Evolutionary conservation across 2,888 invertebrate genomes (phyloP).

Genomic region (Agrochola macilenta): DNA sequence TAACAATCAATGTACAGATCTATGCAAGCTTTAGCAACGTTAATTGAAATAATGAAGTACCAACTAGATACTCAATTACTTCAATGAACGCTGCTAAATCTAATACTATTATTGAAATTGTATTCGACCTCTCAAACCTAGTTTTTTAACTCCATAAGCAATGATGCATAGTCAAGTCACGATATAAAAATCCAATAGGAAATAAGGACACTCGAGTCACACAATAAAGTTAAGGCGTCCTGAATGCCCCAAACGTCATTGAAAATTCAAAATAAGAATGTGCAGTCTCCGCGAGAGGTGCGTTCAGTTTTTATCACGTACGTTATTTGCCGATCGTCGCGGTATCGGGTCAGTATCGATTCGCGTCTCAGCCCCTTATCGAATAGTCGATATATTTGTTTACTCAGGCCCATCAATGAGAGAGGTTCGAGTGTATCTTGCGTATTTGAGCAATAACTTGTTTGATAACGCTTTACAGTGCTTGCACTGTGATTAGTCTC

Average conservation of each 20-base stretch:
- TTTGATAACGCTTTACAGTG: constrained; percentile 86
- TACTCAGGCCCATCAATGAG: constrained; percentile 86
- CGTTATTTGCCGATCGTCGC: constrained; percentile 79
- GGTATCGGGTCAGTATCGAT: constrained; percentile 86
- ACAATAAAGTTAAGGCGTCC: constrained; percentile 40
- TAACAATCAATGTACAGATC: background rate
- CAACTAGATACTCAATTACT: background rate
- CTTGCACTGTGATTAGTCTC: constrained; percentile 84
- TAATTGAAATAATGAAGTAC: background rate
- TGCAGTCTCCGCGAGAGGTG: constrained; percentile 67
- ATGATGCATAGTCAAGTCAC: background rate
- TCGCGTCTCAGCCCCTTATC: constrained; percentile 81
- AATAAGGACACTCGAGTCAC: constrained; percentile 33
- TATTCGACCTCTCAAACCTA: background rate
- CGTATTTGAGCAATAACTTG: constrained; percentile 89
- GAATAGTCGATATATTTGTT: constrained; percentile 88
- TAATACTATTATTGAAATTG: background rate
- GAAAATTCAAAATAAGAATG: constrained; percentile 60
- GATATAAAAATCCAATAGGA: constrained; percentile 1
- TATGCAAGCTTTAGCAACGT: background rate
- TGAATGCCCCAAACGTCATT: constrained; percentile 55
- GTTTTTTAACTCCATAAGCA: background rate
- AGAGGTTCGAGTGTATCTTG: constrained; percentile 85
- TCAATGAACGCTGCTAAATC: background rate
- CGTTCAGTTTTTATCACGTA: constrained; percentile 81